Evolutionary conservation across 2,888 invertebrate species (phyloP), one percentile per base, ranked within the genome.

Genomic region (Salticus scenicus): DNA sequence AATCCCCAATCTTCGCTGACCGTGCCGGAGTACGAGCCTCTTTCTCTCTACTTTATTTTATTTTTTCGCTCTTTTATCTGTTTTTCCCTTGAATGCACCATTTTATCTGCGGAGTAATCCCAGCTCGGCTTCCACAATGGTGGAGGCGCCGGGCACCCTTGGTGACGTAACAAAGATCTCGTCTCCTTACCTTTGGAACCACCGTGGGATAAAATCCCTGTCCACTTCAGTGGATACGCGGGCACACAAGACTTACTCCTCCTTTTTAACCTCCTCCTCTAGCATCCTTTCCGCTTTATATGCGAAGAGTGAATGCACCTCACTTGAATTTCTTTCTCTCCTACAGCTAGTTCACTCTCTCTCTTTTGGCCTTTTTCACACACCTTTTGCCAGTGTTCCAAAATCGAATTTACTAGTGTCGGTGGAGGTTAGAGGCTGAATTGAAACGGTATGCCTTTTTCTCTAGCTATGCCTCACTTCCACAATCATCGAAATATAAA

Each of bases 1-100:
- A 84, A 73, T 79, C 85, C 79, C 85, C 85, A 79, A 79, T 84
- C 84, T 84, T 85, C 85, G 77, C 83, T 84, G 83, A 84, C 83
- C 83, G 79, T 79, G 79, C 79, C 74, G 63, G 74, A 70, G 66
- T 31, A 27, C 28, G 47, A 24, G 28, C 47, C 75, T 67, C 73
- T 79, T 85, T 41, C 76, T 64, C 70, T 69, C 33, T 73, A 17
- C 17, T n/a, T 30, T 27, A 2, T 17, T 47, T 47, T n/a, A n/a
- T 47, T 47, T 41, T 69, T 64, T 27, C 37, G 30, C 37, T 70
- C 74, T 78, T 85, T 85, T 85, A 86, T 80, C 86, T 80, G 79
- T 80, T 80, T 86, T 86, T 79, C 79, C 69, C 80, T 80, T 80
- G 64, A 76, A 37, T 85, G 85, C 78, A 30, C 71, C 76, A 80